Conservation (phyloP, 2,797 vertebrate genomes). For the Gambelia wislizenii region DNA sequence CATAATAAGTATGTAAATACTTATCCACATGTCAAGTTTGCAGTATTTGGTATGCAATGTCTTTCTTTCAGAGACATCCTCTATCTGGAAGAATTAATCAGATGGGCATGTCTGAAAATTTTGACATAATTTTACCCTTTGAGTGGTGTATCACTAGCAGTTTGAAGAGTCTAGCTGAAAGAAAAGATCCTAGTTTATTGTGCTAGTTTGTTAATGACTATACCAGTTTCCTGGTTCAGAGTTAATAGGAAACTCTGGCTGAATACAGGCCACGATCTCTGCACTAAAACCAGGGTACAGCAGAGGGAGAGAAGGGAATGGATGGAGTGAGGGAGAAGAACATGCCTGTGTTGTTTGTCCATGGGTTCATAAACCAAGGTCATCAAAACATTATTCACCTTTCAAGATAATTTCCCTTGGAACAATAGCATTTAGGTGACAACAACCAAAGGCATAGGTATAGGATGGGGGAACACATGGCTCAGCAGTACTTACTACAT, state of each 20-base stretch:
- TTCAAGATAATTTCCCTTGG: neutral
- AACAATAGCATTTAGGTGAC: no score
- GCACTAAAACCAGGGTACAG: neutral
- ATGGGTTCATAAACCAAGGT: neutral
- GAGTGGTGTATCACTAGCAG: no score
- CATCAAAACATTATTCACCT: neutral
- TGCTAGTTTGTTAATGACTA: neutral
- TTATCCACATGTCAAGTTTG: neutral
- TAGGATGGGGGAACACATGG: no score
- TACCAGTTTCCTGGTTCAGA: neutral
- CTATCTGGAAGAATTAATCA: neutral
- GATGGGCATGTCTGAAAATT: neutral
- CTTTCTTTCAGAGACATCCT: neutral
- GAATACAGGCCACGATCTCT: neutral
- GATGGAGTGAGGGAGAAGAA: neutral
- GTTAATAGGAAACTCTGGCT: neutral
- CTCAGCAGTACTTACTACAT: no score
- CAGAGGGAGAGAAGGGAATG: neutral
- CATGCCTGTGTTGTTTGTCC: neutral
- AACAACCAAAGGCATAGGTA: no score
- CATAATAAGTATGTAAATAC: neutral
- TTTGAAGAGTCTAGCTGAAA: no score
- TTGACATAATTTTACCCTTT: neutral
- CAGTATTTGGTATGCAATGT: neutral
- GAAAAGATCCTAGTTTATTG: neutral